These are phyloP conservation scores for Dusona sp. DNA, from an alignment of 2,888 invertebrate species.

Conservation along the genomic window DNA sequence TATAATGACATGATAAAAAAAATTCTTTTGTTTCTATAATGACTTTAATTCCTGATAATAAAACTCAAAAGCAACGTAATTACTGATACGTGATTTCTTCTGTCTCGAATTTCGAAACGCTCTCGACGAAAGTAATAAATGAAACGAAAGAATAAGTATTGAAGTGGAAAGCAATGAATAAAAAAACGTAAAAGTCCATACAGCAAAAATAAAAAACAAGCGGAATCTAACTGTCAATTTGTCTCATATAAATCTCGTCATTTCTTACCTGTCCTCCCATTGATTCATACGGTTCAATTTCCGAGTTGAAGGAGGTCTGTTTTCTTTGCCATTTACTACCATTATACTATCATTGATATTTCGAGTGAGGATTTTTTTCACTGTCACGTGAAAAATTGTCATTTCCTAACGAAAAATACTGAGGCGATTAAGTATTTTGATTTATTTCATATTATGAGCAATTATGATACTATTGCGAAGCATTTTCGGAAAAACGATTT, in stretches of 20 bases:
- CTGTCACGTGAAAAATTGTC: slow-evolving; percentile 15
- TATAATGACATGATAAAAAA: neutral
- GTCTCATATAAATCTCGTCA: slow-evolving; percentile 30
- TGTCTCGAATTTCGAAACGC: neutral
- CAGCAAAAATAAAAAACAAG: neutral
- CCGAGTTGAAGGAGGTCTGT: slow-evolving; percentile 57
- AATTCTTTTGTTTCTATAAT: neutral
- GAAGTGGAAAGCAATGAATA: neutral
- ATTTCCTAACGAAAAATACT: slow-evolving; percentile 58
- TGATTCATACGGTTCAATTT: slow-evolving; percentile 75
- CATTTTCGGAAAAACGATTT: neutral
- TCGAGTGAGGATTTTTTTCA: slow-evolving; percentile 58
- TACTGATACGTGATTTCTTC: neutral
- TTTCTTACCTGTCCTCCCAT: slow-evolving; percentile 40
- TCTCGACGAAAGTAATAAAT: neutral
- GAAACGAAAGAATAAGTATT: neutral
- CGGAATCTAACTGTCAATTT: slow-evolving; percentile 6
- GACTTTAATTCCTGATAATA: neutral
- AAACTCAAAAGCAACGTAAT: neutral
- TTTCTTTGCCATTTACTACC: slow-evolving; percentile 67
- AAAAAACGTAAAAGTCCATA: neutral
- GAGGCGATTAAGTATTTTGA: slow-evolving; percentile 75
- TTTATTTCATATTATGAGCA: slow-evolving; percentile 72
- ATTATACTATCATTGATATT: slow-evolving; percentile 67
- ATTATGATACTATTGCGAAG: slow-evolving; percentile 66